Percentiles rank a stretch among this genome's conserved stretches.
These are phyloP conservation scores for Mungos mungo DNA, from an alignment of 2,113 vertebrate genomes.

Conservation along the genomic window DNA sequence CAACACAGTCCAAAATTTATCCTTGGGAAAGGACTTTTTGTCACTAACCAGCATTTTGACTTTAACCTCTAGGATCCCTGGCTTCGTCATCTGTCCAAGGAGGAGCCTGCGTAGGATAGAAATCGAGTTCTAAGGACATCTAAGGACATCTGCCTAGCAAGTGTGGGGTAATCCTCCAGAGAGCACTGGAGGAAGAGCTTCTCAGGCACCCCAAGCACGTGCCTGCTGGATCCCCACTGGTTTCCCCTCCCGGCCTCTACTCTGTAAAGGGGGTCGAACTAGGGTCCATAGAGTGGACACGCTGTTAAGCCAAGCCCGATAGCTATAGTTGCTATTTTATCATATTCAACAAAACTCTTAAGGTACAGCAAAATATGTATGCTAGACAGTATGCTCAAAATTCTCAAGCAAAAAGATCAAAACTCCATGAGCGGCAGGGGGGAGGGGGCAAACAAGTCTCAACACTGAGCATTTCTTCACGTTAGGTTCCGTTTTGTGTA, in stretches of 20 bases:
- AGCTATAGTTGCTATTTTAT: background rate
- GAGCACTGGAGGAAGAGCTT: background rate
- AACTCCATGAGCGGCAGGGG: background rate
- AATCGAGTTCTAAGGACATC: background rate
- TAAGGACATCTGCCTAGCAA: background rate
- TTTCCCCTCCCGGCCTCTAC: background rate
- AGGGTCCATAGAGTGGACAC: background rate
- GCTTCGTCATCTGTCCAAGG: background rate
- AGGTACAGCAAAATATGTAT: background rate
- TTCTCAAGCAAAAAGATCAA: background rate
- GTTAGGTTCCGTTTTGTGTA: background rate
- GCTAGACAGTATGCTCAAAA: background rate
- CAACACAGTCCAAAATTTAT: conserved; percentile 2
- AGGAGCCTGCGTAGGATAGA: background rate
- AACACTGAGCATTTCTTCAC: background rate
- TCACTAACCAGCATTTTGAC: background rate
- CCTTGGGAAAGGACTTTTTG: background rate
- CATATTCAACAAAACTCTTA: background rate
- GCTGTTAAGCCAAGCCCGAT: background rate
- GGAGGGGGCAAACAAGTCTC: background rate
- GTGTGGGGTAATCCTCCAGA: background rate
- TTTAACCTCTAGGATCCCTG: background rate
- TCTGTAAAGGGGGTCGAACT: background rate
- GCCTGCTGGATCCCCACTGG: background rate
- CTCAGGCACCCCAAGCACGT: background rate